Base-by-base conservation (phyloP, 2,797 vertebrate genomes). In the Danio albolineatus region DNA sequence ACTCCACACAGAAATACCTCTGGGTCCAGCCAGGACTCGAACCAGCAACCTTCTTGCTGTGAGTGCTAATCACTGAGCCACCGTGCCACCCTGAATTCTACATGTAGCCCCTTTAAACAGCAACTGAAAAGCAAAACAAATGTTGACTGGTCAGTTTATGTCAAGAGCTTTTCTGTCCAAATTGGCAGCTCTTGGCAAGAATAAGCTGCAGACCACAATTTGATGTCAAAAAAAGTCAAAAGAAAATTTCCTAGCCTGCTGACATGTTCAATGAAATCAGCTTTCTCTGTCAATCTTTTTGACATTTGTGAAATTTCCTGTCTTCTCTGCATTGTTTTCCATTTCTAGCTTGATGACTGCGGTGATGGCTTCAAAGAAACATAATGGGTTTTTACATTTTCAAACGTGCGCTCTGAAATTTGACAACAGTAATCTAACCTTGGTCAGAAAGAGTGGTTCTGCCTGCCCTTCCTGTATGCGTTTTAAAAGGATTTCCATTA, bases 391-490 rank as follows among this genome's bases (percentile, higher is more conserved):
- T 65, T 65, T 0, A 6, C 8, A 54, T 66, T 67, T 67, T 67
- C 7, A 17, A 67, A 67, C 5, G 1, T 64, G 10, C 44, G 16
- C 51, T 77, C 41, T 46, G 61, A 53, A 67, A 77, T 67, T 44
- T 38, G 14, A 66, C 7, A 7, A 16, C 9, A 4, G n/a, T 61
- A 39, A 70, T 70, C 28, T n/a, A 70, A 28, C 16, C 9, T 71
- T 78, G 28, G 21, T 46, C 75, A 48, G n/a, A 69, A 38, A 38
- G 48, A 13, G 9, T 71, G 56, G 65, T 65, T 76, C n/a, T 28
- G 60, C 4, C 46, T 60, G 28, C 13, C 8, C 8, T 38, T 56
- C 41, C 19, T 46, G 10, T 16, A 41, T 70, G 6, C 2, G 28
- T 5, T 39, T 38, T 44, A 62, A 75, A 60, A 61, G 1, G 21